These are phyloP conservation scores for Colinus virginianus DNA, from an alignment of 2,113 vertebrate species.

Conservation along the genomic window DNA sequence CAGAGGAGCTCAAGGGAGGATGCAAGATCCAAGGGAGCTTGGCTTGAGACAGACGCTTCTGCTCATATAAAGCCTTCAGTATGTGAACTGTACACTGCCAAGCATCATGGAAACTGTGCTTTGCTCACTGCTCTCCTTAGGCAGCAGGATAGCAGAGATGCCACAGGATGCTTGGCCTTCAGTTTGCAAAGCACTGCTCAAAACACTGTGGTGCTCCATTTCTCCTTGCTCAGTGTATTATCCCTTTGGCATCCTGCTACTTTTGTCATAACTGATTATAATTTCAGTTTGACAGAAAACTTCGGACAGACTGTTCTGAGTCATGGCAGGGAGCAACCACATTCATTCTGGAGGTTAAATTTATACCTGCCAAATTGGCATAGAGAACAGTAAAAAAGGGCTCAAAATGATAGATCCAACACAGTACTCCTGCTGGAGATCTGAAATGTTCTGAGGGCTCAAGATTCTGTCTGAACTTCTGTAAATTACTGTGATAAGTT, in stretches of 20 bases:
- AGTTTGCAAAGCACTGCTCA: neutral
- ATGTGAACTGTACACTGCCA: rapidly evolving
- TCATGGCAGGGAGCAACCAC: neutral
- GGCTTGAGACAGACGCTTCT: neutral
- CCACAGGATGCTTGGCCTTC: neutral
- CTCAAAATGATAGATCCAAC: neutral
- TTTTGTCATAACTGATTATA: neutral
- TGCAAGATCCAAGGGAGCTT: neutral
- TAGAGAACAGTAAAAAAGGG: neutral
- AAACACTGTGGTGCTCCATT: neutral
- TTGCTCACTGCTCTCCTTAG: neutral
- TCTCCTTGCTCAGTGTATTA: neutral
- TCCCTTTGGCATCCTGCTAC: conserved; percentile 22
- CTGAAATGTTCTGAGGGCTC: neutral
- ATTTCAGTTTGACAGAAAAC: conserved; percentile 11
- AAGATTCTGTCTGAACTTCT: neutral
- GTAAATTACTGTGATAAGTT: neutral
- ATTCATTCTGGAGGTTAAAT: neutral
- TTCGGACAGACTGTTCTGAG: conserved; percentile 15
- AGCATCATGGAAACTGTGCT: rapidly evolving
- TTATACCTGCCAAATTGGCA: neutral
- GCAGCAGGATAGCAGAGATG: rapidly evolving
- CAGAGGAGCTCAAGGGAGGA: neutral
- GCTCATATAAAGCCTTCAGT: rapidly evolving
- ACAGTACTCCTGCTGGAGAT: neutral